phyloP scores from a whole-genome alignment of 2,797 vertebrate genomes.

The Hypotaenidia okinawae region DNA sequence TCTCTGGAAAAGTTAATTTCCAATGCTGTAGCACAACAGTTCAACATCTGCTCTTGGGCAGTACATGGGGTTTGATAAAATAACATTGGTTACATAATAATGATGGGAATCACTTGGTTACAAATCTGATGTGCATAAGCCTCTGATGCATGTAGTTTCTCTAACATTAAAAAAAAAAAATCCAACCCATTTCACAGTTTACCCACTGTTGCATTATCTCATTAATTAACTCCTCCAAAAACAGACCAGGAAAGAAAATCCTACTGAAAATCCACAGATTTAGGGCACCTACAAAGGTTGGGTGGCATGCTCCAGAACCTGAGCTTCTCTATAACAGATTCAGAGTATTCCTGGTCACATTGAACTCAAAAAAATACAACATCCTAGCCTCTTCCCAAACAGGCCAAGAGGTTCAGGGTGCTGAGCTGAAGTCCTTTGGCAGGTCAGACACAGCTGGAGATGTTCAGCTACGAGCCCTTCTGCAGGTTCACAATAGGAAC shows the following conservation, averaged over 20 bases:
- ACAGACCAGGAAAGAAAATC: constrained; percentile 24
- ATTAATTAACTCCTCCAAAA: constrained; percentile 20
- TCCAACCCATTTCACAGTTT: background rate
- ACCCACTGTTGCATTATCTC: constrained; percentile 34
- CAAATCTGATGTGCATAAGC: constrained; percentile 31
- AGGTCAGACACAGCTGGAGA: background rate
- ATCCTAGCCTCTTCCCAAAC: background rate
- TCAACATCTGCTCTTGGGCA: constrained; percentile 23
- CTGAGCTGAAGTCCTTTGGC: background rate
- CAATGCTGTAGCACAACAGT: accelerated
- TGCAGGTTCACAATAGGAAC: accelerated
- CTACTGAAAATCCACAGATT: constrained; percentile 38
- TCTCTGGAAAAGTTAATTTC: constrained; percentile 10
- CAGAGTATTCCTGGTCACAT: background rate
- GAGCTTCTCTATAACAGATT: background rate
- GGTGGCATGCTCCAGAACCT: background rate
- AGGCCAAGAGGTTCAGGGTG: background rate
- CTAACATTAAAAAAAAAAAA: background rate
- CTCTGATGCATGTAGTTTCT: constrained; percentile 5
- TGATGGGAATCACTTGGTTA: constrained; percentile 39
- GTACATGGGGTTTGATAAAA: constrained; percentile 38
- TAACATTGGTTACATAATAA: constrained; percentile 18
- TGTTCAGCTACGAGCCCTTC: background rate
- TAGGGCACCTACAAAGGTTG: background rate
- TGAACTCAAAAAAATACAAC: background rate